Evolutionary conservation across 2,888 invertebrate genomes (phyloP), one percentile per base, ranked within the genome.

Genomic region (Hylaea fasciaria): DNA sequence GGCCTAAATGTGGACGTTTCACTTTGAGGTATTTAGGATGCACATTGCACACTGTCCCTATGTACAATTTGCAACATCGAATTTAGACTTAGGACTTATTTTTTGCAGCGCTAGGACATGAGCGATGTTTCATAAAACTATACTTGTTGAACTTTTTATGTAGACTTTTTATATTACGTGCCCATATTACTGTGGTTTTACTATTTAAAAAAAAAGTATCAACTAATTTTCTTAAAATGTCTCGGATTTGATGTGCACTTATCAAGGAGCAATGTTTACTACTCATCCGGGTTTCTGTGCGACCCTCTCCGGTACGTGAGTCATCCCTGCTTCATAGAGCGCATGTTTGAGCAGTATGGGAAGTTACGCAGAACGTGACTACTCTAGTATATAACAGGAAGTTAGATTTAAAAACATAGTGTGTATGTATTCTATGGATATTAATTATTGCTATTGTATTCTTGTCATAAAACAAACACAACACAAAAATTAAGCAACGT

Each of bases 251-350:
- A 59, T 45, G 44, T 39, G 13, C 14, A 49, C 29, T 54, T 54
- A 44, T 22, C 54, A 50, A 22, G 13, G 41, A 53, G 47, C 55
- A 58, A 52, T 61, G 57, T 65, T 66, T 59, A 66, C 62, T 59
- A 47, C 57, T 40, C 54, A 50, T 64, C 52, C 62, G 50, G 35
- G 56, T 50, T 32, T 41, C 44, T 56, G 28, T 50, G 64, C 51
- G 61, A 43, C 54, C 47, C 51, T 51, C 63, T 64, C 68, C 58
- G 12, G 54, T 49, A 64, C 64, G 65, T 66, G 70, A 70, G 54
- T 66, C 70, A 70, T 66, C 53, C 51, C 53, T 50, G 35, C 37
- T 43, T 29, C 28, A 47, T 13, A 60, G 39, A 53, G 28, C 10
- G 0, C 29, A 11, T 10, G 12, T 32, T 2, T 10, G 11, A 35